A percentile compares a stretch with the other conserved stretches of the same genome.
Evolutionary conservation across 2,113 vertebrate genomes (phyloP).

Genomic region (Theristicus caerulescens): DNA sequence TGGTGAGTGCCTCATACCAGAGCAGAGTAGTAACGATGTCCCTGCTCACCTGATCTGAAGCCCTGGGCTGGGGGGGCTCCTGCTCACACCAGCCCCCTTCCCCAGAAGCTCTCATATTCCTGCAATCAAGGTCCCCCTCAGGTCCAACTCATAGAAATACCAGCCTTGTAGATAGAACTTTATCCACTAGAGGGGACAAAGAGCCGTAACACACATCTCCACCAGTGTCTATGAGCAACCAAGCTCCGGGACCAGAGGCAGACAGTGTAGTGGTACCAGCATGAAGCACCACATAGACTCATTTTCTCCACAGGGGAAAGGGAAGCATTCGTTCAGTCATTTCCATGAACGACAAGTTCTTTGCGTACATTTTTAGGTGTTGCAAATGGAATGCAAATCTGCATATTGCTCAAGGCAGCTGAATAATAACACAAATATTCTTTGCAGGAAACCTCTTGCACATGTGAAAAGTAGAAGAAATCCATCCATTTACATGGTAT

Average conservation of each 20-base stretch:
- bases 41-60: rapidly evolving
- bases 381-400: neutral
- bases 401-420: neutral
- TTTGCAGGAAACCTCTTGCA: neutral
- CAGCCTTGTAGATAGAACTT: neutral
- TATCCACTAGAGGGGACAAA: slow-evolving; percentile 40
- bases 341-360: neutral
- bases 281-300: neutral
- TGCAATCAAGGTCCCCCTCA: neutral
- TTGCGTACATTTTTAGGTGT: neutral
- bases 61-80: neutral
- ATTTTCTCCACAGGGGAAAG: neutral
- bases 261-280: neutral
- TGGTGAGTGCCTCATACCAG: rapidly evolving
- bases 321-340: neutral
- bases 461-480: neutral
- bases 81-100: neutral
- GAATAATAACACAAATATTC: neutral
- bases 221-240: neutral
- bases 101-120: neutral
- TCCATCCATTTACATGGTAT: neutral
- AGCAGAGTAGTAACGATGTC: neutral
- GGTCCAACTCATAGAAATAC: neutral
- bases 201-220: neutral
- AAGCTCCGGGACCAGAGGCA: rapidly evolving